Percentiles rank a stretch among this genome's conserved stretches.
Evolutionary conservation across 2,113 vertebrate genomes (phyloP).

Genomic region (Pteruthius melanotis): DNA sequence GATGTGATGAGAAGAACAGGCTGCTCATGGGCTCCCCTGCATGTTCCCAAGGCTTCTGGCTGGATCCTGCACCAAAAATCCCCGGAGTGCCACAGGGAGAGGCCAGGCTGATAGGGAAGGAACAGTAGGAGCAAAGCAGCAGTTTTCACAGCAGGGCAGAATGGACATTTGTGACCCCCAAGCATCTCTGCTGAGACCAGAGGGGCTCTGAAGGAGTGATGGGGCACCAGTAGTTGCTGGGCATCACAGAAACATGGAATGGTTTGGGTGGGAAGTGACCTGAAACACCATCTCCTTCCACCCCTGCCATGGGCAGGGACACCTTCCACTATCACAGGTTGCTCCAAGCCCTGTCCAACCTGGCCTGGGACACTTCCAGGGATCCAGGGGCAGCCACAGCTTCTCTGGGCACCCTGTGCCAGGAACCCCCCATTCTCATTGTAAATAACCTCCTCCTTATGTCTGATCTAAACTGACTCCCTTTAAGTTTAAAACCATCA

Average conservation of each 20-base stretch:
- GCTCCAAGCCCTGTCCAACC: fast-evolving
- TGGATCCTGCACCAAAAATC: background rate
- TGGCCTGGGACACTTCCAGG: background rate
- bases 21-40: background rate
- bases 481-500: background rate
- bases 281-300: background rate
- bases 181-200: background rate
- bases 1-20: fast-evolving
- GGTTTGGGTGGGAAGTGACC: too few species aligned
- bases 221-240: too few species aligned
- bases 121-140: background rate
- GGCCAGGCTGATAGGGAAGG: too few species aligned
- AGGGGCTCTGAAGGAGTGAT: background rate
- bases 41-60: background rate
- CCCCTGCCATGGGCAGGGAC: background rate
- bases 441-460: background rate
- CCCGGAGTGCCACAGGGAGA: background rate
- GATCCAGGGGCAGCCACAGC: background rate
- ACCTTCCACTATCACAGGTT: fast-evolving
- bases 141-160: background rate
- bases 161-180: background rate
- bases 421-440: background rate
- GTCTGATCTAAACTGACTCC: background rate
- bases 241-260: background rate
- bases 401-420: background rate